Evolutionary conservation across 2,113 vertebrate genomes (phyloP).

Genomic region (Dunckerocampus dactyliophorus): DNA sequence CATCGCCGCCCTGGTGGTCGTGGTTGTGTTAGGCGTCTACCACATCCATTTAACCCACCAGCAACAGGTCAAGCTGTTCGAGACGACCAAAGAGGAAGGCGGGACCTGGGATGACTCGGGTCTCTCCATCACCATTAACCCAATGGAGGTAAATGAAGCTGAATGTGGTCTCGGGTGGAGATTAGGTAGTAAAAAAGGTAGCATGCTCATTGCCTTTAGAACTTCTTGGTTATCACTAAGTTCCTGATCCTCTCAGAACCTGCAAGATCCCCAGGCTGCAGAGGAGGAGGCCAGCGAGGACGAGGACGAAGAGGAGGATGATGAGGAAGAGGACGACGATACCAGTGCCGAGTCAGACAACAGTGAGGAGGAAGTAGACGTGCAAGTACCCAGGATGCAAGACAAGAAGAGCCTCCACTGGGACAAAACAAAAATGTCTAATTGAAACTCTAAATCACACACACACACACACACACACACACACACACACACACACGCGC

Average conservation of each 20-base stretch:
- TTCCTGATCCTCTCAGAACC: conserved; percentile 70
- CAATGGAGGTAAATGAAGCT: conserved; percentile 85
- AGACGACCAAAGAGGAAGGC: conserved; percentile 76
- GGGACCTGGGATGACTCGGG: conserved; percentile 87
- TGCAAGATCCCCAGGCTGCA: conserved; percentile 72
- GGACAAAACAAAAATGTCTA: conserved; percentile 83
- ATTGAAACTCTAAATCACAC: conserved; percentile 66
- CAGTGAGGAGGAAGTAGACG: conserved; percentile 81
- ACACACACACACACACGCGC: too few species aligned
- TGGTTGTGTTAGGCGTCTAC: conserved; percentile 83
- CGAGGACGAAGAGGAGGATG: conserved; percentile 81
- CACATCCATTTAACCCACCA: conserved; percentile 80
- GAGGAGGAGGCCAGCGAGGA: conserved; percentile 82
- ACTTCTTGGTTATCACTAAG: not conserved
- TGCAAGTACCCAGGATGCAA: conserved; percentile 70
- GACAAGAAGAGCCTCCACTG: conserved; percentile 83
- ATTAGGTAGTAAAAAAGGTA: not conserved
- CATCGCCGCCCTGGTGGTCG: conserved; percentile 81
- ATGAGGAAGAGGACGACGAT: conserved; percentile 80
- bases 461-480: conserved; percentile 22
- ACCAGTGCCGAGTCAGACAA: conserved; percentile 89
- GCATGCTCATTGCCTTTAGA: not conserved
- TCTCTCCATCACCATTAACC: conserved; percentile 92
- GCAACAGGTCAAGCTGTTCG: conserved; percentile 69
- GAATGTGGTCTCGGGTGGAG: not conserved